Base-by-base conservation (phyloP, 1,140 invertebrate species). In the Dysdera silvatica region DNA sequence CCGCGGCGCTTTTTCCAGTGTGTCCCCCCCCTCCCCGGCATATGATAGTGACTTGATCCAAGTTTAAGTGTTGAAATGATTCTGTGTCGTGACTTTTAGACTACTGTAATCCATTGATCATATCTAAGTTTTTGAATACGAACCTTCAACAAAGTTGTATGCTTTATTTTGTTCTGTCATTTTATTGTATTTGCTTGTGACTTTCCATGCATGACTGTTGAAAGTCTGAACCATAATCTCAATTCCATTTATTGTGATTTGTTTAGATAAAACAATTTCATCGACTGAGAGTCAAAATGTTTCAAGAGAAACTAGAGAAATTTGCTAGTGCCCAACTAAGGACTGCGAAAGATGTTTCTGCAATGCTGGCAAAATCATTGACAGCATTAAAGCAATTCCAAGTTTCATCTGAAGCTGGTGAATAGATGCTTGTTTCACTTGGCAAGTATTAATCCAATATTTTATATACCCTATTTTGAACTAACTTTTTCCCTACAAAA, bases 201-300 rank as follows among this genome's bases (percentile, higher is more conserved):
- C 33, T 37, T 37, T 10, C n/a, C n/a, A 37, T 37, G 33, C 33
- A 37, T 10, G 16, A 37, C n/a, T 37, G 37, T 40, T 20, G 8
- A 29, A 23, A 10, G 8, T 10, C 8, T 29, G 28, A 1, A 51
- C 23, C n/a, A 20, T 5, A 31, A 53, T 8, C n/a, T 33, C 6
- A 24, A 24, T 14, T 14, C 18, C n/a, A 29, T 55, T 29, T 31
- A n/a, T 59, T 37, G 47, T 20, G 33, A 43, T 4, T 5, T 23
- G 61, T 63, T 8, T 14, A 71, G 67, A 71, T 71, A n/a, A 71
- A 71, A 53, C 57, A 66, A 37, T 70, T 71, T 53, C 69, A 71
- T 29, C 51, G 59, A 7, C 47, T 63, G 24, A 57, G 70, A 37
- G 33, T 67, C 0, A 33, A 12, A 28, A 60, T 52, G 43, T 69